Percentiles rank a stretch among this genome's conserved stretches.
Conservation (phyloP, 2,888 invertebrate genomes). For the Phragmatobia fuliginosa region DNA sequence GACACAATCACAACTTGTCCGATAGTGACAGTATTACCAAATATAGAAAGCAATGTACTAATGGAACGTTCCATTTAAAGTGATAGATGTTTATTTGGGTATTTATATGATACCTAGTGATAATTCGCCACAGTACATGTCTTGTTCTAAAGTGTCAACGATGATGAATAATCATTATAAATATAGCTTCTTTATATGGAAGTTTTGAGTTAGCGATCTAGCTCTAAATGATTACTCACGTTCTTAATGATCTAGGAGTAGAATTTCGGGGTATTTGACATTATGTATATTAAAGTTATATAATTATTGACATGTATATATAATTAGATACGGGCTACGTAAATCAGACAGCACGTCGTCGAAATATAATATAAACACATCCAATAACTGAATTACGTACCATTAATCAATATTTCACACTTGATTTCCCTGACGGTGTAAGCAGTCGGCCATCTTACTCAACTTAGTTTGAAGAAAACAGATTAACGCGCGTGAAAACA, state of each 20-base stretch:
- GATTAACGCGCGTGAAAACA: conserved; percentile 3
- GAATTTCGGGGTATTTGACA: conserved; percentile 21
- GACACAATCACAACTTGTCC: conserved; percentile 53
- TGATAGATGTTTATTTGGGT: conserved; percentile 28
- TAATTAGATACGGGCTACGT: conserved; percentile 8
- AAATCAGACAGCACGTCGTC: conserved; percentile 15
- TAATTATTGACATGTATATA: conserved; percentile 26
- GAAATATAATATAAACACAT: conserved; percentile 11
- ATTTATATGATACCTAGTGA: conserved; percentile 19
- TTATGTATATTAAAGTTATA: conserved; percentile 13
- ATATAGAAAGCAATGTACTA: conserved; percentile 46
- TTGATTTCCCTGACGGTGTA: conserved; percentile 27
- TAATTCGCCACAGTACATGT: conserved; percentile 13
- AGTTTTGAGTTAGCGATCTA: conserved; percentile 21
- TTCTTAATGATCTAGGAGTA: conserved; percentile 23
- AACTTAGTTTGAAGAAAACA: conserved; percentile 5
- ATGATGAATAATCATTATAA: conserved; percentile 26
- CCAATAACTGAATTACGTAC: conserved; percentile 30
- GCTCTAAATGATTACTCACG: conserved; percentile 26
- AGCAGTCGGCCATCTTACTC: conserved; percentile 21
- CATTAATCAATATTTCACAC: conserved; percentile 41
- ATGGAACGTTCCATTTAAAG: conserved; percentile 39
- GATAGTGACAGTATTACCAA: conserved; percentile 52
- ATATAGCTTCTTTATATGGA: conserved; percentile 21
- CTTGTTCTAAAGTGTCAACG: conserved; percentile 23